phyloP scores from a whole-genome alignment of 2,888 invertebrate genomes.

The Diarsia brunnea region DNA sequence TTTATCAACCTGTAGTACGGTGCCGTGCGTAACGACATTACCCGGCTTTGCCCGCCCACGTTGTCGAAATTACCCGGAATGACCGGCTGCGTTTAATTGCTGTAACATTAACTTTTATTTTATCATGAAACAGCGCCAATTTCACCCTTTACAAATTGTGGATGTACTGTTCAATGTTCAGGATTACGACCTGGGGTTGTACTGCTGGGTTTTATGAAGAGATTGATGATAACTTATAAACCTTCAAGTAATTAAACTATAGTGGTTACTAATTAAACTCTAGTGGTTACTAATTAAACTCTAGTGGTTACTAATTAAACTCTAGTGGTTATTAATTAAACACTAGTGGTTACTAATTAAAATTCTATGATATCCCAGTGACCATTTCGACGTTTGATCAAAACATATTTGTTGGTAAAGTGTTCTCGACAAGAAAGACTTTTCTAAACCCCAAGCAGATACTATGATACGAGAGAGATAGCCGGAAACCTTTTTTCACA shows the following conservation, averaged over 20 bases:
- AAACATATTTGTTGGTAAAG: constrained; percentile 22
- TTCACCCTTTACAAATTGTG: constrained; percentile 40
- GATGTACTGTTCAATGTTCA: constrained; percentile 27
- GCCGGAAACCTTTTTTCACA: constrained; percentile 41
- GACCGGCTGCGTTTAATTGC: constrained; percentile 64
- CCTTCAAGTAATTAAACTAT: constrained; percentile 13
- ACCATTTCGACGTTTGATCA: neutral
- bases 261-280: neutral
- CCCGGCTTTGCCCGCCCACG: constrained; percentile 40
- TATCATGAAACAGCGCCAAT: constrained; percentile 57
- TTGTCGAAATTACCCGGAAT: constrained; percentile 56
- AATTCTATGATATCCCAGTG: neutral
- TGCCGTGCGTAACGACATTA: constrained; percentile 46
- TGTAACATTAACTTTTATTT: constrained; percentile 68
- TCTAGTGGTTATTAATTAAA: no score
- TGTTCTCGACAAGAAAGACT: neutral
- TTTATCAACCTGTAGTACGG: constrained; percentile 52
- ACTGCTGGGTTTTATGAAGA: neutral
- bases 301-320: neutral
- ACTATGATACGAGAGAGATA: constrained; percentile 30
- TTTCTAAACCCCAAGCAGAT: constrained; percentile 13
- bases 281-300: neutral
- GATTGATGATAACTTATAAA: neutral
- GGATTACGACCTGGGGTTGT: constrained; percentile 13
- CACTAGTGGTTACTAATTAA: neutral